phyloP scores from a whole-genome alignment of 1,140 invertebrate genomes.

The Ceratina australensis region DNA sequence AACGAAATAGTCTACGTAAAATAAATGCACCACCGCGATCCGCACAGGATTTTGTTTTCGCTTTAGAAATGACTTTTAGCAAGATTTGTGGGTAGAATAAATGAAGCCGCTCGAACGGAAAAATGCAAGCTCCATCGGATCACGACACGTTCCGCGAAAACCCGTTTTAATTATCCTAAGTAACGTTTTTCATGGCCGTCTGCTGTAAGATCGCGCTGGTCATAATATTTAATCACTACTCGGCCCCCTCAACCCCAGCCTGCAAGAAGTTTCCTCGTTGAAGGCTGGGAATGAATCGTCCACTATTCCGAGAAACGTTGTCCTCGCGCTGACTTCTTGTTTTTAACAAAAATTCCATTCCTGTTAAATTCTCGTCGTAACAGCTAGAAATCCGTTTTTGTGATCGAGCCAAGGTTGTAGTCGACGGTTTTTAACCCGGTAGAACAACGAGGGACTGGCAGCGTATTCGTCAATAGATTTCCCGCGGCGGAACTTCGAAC shows the following conservation, averaged over 20 bases:
- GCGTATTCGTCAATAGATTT: slow-evolving; percentile 69
- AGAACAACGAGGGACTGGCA: too few species aligned
- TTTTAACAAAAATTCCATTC: background rate
- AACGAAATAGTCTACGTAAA: background rate
- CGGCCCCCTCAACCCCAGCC: slow-evolving; percentile 70
- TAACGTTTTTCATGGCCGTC: slow-evolving; percentile 73
- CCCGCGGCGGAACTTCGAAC: slow-evolving; percentile 64
- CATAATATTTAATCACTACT: slow-evolving; percentile 80
- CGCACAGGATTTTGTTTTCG: too few species aligned
- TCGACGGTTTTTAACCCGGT: background rate
- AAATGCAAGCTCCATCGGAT: slow-evolving; percentile 49
- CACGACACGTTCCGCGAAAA: slow-evolving; percentile 59
- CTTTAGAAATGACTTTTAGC: background rate
- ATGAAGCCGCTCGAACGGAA: slow-evolving; percentile 14
- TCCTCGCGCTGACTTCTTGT: too few species aligned
- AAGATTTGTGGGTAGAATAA: background rate
- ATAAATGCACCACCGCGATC: too few species aligned
- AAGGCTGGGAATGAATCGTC: slow-evolving; percentile 64
- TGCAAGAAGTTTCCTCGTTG: slow-evolving; percentile 48
- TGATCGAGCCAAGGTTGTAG: too few species aligned
- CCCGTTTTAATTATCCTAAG: slow-evolving; percentile 79
- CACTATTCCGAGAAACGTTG: background rate
- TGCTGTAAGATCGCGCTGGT: slow-evolving; percentile 71
- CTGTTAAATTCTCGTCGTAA: too few species aligned
- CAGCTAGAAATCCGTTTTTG: background rate